Conservation (phyloP, 2,797 vertebrate genomes). For the Pogoniulus pusillus region DNA sequence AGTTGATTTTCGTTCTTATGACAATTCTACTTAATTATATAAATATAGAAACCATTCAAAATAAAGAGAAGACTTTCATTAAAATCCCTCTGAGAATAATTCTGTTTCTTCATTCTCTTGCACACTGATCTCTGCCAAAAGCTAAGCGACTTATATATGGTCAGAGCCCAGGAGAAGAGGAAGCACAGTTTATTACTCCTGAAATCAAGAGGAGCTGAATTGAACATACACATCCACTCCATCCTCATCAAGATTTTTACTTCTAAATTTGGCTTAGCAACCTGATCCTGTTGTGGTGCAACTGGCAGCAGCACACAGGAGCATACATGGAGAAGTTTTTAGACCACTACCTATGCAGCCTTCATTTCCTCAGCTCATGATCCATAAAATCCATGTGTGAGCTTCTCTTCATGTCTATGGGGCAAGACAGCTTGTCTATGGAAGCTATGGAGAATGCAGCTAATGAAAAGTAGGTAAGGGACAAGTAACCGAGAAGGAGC, state of each 20-base stretch:
- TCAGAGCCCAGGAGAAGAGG: background rate
- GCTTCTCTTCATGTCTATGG: background rate
- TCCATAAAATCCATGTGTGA: background rate
- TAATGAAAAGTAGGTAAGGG: background rate
- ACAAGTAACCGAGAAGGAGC: background rate
- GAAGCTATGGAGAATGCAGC: background rate
- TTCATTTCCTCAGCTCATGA: background rate
- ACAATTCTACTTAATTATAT: background rate
- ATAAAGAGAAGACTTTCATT: constrained; percentile 26
- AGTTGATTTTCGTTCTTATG: constrained; percentile 11
- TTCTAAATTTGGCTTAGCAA: background rate
- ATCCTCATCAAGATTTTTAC: background rate
- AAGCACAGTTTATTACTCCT: background rate
- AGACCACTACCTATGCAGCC: background rate
- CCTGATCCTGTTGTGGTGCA: background rate
- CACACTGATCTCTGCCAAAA: background rate
- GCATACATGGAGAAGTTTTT: background rate
- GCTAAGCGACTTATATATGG: background rate
- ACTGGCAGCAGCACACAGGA: background rate
- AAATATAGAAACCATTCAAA: background rate
- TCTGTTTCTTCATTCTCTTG: background rate
- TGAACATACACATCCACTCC: background rate
- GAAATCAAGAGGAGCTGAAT: background rate
- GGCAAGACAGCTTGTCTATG: background rate
- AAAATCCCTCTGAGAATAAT: background rate